Evolutionary conservation across 1,140 invertebrate species (phyloP).

Genomic region (Pararge aegeria): DNA sequence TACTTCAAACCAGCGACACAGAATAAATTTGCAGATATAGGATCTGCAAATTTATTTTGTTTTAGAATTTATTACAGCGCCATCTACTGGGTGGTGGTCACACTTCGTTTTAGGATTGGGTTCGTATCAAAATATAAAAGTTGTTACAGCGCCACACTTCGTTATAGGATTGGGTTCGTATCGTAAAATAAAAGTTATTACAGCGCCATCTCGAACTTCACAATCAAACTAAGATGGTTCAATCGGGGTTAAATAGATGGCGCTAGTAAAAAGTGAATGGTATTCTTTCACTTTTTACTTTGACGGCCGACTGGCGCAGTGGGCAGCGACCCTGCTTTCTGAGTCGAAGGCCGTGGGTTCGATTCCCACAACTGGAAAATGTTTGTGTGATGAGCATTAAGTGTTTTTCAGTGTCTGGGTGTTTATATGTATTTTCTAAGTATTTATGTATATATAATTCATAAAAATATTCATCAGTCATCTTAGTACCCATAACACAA

Average conservation of each 20-base stretch:
- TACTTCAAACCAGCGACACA: not conserved
- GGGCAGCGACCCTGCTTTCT: too few species aligned
- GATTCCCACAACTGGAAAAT: too few species aligned
- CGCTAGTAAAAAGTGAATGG: too few species aligned
- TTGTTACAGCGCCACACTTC: slow-evolving; percentile 12
- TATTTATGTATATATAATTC: too few species aligned
- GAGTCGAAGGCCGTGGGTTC: too few species aligned
- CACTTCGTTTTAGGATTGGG: slow-evolving; percentile 12
- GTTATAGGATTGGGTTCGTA: not conserved
- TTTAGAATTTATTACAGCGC: slow-evolving; percentile 23
- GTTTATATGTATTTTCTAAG: too few species aligned
- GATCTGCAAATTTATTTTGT: not conserved
- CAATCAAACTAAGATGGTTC: not conserved
- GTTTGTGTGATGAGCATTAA: too few species aligned
- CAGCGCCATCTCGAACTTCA: not conserved
- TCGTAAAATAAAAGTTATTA: not conserved
- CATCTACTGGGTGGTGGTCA: slow-evolving; percentile 40
- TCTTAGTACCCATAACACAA: too few species aligned
- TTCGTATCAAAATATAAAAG: not conserved
- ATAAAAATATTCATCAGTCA: too few species aligned
- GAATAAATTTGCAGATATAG: too few species aligned
- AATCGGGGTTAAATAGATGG: slow-evolving; percentile 36
- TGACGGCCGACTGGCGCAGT: too few species aligned
- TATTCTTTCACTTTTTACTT: not conserved
- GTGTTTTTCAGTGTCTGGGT: too few species aligned